Evolutionary conservation across 1,140 invertebrate species (phyloP).

Genomic region (Drosophila nasuta): DNA sequence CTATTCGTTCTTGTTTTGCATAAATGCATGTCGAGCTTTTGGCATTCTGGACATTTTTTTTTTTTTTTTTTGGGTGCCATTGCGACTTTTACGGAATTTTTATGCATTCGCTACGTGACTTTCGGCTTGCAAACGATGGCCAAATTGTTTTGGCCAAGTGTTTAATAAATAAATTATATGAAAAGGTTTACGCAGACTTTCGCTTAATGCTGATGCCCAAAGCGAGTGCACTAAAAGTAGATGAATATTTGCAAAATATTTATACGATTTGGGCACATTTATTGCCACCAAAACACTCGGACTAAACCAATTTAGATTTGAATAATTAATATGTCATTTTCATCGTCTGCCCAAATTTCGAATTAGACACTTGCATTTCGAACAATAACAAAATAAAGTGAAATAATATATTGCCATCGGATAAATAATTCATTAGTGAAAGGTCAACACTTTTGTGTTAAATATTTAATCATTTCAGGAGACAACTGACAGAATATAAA

Average conservation of each 20-base stretch:
- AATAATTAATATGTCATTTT: background rate
- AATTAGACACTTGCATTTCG: background rate
- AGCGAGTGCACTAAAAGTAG: constrained; percentile 1
- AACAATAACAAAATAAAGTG: background rate
- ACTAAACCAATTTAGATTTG: background rate
- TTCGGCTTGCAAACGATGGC: constrained; percentile 20
- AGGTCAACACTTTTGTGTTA: background rate
- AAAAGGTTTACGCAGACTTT: constrained; percentile 36
- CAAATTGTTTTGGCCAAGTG: constrained; percentile 59
- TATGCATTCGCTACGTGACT: constrained; percentile 74
- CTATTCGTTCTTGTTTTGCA: constrained; percentile 55
- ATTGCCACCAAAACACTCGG: background rate
- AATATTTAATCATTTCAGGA: background rate
- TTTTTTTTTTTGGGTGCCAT: constrained; percentile 36
- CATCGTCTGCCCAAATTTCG: background rate
- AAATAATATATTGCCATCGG: background rate
- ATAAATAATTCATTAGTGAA: background rate
- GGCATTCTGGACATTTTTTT: constrained; percentile 23
- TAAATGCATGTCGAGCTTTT: constrained; percentile 64
- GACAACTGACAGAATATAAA: background rate
- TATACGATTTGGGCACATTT: constrained; percentile 5
- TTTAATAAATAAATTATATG: constrained; percentile 73
- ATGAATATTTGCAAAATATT: constrained; percentile 18
- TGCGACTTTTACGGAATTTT: constrained; percentile 65
- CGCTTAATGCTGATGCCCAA: constrained; percentile 20